A percentile compares a stretch with the other conserved stretches of the same genome.
Conservation (phyloP, 2,113 vertebrate species). For the Neolamprologus devosi region DNA sequence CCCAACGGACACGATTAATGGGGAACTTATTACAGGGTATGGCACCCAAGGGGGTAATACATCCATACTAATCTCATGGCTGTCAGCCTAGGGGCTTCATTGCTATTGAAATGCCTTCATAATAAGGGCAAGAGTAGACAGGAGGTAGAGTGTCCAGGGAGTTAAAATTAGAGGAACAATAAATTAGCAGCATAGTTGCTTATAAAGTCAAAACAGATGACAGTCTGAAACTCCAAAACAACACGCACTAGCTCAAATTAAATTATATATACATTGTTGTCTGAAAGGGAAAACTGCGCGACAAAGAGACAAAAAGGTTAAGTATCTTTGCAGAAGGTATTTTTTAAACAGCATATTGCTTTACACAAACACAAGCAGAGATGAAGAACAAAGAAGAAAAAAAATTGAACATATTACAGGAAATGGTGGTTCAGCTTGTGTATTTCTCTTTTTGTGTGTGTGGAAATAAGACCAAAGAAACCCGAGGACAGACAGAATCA, state of each 20-base stretch:
- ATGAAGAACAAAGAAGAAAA: background rate
- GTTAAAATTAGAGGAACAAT: slow-evolving; percentile 57
- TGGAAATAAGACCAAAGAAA: slow-evolving; percentile 26
- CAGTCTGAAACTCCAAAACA: slow-evolving; percentile 15
- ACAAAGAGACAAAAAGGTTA: background rate
- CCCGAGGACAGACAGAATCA: slow-evolving; percentile 35
- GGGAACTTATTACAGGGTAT: slow-evolving; percentile 73
- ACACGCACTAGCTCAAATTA: background rate
- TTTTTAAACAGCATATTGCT: background rate
- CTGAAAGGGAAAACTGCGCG: background rate
- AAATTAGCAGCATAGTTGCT: slow-evolving; percentile 49
- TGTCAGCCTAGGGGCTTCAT: slow-evolving; percentile 69
- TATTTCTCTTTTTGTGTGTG: background rate
- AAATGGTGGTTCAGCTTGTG: background rate
- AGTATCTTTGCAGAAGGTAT: background rate
- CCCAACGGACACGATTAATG: slow-evolving; percentile 75
- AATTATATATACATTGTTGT: background rate
- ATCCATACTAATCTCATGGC: slow-evolving; percentile 75
- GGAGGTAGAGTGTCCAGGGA: slow-evolving; percentile 56
- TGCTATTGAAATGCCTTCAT: slow-evolving; percentile 67
- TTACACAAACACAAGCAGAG: background rate
- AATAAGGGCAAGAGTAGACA: slow-evolving; percentile 64
- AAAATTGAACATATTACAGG: background rate
- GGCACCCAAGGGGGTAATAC: slow-evolving; percentile 74
- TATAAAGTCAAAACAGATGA: slow-evolving; percentile 55